Percentiles rank a stretch among this genome's conserved stretches.
These are phyloP conservation scores for Ectropis grisescens DNA, from an alignment of 1,140 invertebrate genomes.

Conservation along the genomic window DNA sequence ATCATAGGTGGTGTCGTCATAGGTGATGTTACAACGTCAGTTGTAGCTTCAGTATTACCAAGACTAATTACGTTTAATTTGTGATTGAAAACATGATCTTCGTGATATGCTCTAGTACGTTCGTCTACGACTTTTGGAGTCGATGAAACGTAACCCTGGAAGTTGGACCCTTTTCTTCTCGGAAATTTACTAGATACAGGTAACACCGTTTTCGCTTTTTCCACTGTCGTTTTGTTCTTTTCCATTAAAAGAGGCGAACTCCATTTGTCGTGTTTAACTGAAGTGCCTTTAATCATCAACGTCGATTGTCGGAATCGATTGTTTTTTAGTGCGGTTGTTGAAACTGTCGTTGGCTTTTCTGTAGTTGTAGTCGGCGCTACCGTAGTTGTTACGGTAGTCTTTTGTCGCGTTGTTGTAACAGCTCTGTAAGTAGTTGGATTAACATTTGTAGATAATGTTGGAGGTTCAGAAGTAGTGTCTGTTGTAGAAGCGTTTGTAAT, in stretches of 20 bases:
- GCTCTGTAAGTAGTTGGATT: too few relatives aligned
- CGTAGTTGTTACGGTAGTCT: constrained; percentile 15
- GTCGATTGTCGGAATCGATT: constrained; percentile 56
- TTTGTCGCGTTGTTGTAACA: constrained; percentile 14
- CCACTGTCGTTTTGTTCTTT: constrained; percentile 28
- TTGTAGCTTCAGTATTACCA: constrained; percentile 6
- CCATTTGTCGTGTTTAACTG: constrained; percentile 57
- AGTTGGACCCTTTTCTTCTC: constrained; percentile 52
- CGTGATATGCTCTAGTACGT: too few relatives aligned
- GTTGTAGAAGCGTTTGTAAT: constrained; percentile 7
- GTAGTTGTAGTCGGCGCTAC: constrained; percentile 8
- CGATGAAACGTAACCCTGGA: constrained; percentile 29
- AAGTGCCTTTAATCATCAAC: constrained; percentile 49
- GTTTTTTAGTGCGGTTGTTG: constrained; percentile 29
- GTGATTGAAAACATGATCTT: too few relatives aligned
- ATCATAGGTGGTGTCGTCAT: constrained; percentile 5
- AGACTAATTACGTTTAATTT: too few relatives aligned
- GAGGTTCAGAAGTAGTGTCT: not conserved
- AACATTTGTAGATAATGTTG: too few relatives aligned
- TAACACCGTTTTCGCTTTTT: too few relatives aligned
- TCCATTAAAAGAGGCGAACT: constrained; percentile 17
- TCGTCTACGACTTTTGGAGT: not conserved
- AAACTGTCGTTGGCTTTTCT: constrained; percentile 5
- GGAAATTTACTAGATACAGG: constrained; percentile 14
- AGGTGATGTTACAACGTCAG: not conserved